A percentile compares a stretch with the other conserved stretches of the same genome.
Evolutionary conservation across 2,113 vertebrate species (phyloP).

Genomic region (Prunella fulvescens): DNA sequence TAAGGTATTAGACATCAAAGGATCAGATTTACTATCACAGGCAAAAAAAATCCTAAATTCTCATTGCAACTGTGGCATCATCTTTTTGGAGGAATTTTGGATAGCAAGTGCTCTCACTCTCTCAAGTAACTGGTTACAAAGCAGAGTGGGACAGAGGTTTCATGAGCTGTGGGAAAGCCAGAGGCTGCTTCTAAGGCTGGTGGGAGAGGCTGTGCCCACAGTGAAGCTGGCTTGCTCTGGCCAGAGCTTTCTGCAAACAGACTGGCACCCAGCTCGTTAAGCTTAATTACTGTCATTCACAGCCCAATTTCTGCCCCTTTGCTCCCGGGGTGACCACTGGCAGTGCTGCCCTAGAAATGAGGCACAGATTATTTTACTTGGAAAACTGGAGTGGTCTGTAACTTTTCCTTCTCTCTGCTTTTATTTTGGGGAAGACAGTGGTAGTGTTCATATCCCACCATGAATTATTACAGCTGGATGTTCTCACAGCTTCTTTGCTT

Average conservation of each 20-base stretch:
- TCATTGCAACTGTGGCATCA: background rate
- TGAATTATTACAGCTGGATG: background rate
- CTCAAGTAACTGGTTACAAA: background rate
- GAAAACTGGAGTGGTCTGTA: background rate
- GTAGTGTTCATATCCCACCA: background rate
- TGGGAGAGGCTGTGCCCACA: background rate
- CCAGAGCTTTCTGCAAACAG: background rate
- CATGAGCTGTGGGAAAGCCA: background rate
- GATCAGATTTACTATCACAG: background rate
- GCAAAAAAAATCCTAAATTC: background rate
- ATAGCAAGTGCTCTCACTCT: background rate
- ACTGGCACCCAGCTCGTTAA: background rate
- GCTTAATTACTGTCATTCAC: background rate
- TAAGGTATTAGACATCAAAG: background rate
- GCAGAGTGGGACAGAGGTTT: background rate
- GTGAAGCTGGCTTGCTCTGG: background rate
- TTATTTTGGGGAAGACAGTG: background rate
- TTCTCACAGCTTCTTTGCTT: background rate
- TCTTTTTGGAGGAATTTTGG: background rate
- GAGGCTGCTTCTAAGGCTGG: background rate
- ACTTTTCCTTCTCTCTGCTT: background rate
- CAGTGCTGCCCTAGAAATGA: background rate
- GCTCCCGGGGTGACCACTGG: background rate
- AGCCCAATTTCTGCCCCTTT: background rate
- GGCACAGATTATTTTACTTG: background rate